Base-by-base conservation (phyloP, 1,140 invertebrate genomes). In the Eubasilissa regina region DNA sequence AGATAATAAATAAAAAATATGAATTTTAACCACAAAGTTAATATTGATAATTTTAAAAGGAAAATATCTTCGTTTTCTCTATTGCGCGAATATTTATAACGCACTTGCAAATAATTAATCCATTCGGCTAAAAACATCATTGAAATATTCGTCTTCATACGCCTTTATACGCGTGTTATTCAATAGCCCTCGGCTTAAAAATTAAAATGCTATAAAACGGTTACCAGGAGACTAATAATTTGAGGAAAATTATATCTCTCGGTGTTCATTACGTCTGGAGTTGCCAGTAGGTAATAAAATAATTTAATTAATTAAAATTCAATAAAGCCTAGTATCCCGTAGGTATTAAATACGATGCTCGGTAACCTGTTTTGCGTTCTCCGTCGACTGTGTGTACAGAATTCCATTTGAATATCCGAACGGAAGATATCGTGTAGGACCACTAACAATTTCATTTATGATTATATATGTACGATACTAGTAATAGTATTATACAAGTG, bases 271-370 rank as follows among this genome's bases (percentile, higher is more conserved):
- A 35, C 25, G 25, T 35, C 25, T 35, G 10, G 53, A 56, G 53
- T 17, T 56, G n/a, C 53, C 53, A n/a, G n/a, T n/a, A 12, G 25
- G 53, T 15, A 8, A 56, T 56, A 56, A 56, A 56, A 56, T 56
- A 56, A 35, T 56, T n/a, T 56, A 56, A 17, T 56, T 56, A 17
- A 56, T 56, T 56, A 56, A 17, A 56, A 56, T 56, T 56, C 53
- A 56, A 56, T 56, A 56, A 56, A 56, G 53, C 53, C 53, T 56
- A n/a, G 17, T 17, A 56, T 56, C 53, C 53, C 53, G 53, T 17
- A 35, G 25, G 25, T 35, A n/a, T 7, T 56, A 56, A 56, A 56
- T n/a, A 15, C 53, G 53, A 12, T 56, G 15, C 13, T 15, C 7
- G 4, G 53, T 13, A 56, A 56, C 53, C 53, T 56, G 53, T 56